Base-by-base conservation (phyloP, 2,888 invertebrate genomes). In the Trypoxylon attenuatum region DNA sequence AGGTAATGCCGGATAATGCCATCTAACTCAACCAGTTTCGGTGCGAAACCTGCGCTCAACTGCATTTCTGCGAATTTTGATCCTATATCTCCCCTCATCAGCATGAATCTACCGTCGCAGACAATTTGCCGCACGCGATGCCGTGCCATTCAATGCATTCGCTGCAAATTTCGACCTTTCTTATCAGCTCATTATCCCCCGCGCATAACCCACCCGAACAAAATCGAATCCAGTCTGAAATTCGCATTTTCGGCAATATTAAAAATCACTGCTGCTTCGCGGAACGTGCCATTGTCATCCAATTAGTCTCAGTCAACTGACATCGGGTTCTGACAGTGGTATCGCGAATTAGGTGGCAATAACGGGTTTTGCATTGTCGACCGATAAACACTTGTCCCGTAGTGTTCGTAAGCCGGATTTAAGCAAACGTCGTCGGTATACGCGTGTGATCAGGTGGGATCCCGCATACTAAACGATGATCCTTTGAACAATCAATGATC, bases 401-500 rank as follows among this genome's bases (percentile, higher is more conserved):
- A 67, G 64, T 68, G 68, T 58, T 56, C 55, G 71, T 64, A 71
- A 71, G 62, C 68, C 58, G 61, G 56, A 71, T 71, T 71, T 71
- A 71, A 71, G 71, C 68, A 68, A 71, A 71, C 63, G 71, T 67
- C 60, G 56, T 60, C 57, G 62, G 60, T 49, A 45, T 38, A 53
- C 29, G 42, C 27, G 39, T 39, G 25, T 21, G 13, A 25, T 53
- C 18, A 39, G 51, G 47, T 25, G 52, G 42, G 58, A 59, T 69
- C 58, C 64, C 69, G 61, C 63, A 61, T 57, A 63, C 60, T 56
- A 67, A 68, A 71, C 71, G 63, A 71, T 71, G 63, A 71, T 73
- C 71, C 73, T 73, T 73, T 71, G 63, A 73, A 70, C 69, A 69
- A 74, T 73, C 69, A 74, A 74, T 69, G 66, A 73, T 66, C 73